phyloP scores from a whole-genome alignment of 2,888 invertebrate genomes.

The Phalera bucephala region DNA sequence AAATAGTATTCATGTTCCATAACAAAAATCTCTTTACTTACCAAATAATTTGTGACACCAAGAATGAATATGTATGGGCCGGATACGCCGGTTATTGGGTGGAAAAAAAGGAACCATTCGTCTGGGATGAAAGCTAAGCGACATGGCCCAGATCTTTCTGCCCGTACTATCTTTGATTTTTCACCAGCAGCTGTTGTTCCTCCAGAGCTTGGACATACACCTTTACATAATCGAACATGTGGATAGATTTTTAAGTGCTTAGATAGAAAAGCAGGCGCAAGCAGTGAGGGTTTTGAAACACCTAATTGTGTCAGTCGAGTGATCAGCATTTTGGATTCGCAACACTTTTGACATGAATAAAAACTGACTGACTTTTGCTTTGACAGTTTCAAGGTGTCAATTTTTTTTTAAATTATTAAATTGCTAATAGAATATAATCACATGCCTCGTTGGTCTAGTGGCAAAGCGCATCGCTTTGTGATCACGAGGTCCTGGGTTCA shows the following conservation, averaged over 20 bases:
- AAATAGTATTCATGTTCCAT: conserved; percentile 96
- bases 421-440: too few species aligned
- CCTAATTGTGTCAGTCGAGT: conserved; percentile 16
- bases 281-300: conserved; percentile 11
- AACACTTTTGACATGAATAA: not conserved
- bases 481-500: too few species aligned
- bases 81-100: conserved; percentile 92
- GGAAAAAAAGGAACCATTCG: conserved; percentile 90
- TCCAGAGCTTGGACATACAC: conserved; percentile 9
- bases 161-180: conserved; percentile 36
- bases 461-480: too few species aligned
- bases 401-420: too few species aligned
- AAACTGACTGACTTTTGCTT: not conserved
- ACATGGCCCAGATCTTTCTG: conserved; percentile 65
- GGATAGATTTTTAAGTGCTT: conserved; percentile 30
- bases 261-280: conserved; percentile 21
- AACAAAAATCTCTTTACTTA: conserved; percentile 96
- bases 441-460: too few species aligned
- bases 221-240: not conserved
- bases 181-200: not conserved
- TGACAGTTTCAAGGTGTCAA: not conserved
- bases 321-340: conserved; percentile 29
- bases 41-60: conserved; percentile 89
- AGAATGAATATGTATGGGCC: conserved; percentile 95
- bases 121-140: conserved; percentile 80